phyloP scores from a whole-genome alignment of 2,888 invertebrate genomes.

The Acleris literana region DNA sequence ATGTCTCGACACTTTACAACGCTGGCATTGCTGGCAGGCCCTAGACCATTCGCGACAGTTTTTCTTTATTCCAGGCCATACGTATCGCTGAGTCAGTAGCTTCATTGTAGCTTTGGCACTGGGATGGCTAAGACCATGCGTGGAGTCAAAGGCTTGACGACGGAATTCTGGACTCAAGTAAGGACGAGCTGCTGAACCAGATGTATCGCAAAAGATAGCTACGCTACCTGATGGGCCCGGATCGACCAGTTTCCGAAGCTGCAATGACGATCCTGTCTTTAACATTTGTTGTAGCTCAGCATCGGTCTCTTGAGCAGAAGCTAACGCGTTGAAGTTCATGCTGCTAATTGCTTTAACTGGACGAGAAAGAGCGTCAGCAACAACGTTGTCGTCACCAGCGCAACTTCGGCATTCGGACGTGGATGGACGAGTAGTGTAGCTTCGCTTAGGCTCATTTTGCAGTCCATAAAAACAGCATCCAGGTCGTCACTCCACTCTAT shows the following conservation, averaged over 20 bases:
- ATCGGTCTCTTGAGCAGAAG: too few species aligned
- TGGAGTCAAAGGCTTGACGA: slow-evolving; percentile 6
- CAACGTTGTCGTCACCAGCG: too few species aligned
- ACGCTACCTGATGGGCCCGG: not conserved
- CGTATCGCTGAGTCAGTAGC: slow-evolving; percentile 46
- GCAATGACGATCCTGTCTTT: not conserved
- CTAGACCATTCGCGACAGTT: slow-evolving; percentile 47
- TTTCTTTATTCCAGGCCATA: slow-evolving; percentile 51
- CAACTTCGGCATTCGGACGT: too few species aligned
- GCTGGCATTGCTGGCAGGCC: slow-evolving; percentile 48
- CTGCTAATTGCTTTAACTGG: too few species aligned
- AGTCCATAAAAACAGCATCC: too few species aligned
- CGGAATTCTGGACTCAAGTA: slow-evolving; percentile 7
- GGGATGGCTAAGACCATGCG: slow-evolving; percentile 6
- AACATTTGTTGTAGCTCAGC: too few species aligned
- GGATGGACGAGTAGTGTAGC: too few species aligned
- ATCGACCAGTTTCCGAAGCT: not conserved
- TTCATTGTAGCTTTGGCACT: not conserved
- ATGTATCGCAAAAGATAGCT: not conserved
- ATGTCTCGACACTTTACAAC: slow-evolving; percentile 47
- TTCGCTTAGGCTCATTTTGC: too few species aligned
- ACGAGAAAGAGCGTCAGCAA: too few species aligned
- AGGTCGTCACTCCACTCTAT: too few species aligned
- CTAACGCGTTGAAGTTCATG: too few species aligned
- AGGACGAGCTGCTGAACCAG: slow-evolving; percentile 6